Evolutionary conservation across 2,113 vertebrate species (phyloP), one percentile per base, ranked within the genome.

Genomic region (Plotosus lineatus): DNA sequence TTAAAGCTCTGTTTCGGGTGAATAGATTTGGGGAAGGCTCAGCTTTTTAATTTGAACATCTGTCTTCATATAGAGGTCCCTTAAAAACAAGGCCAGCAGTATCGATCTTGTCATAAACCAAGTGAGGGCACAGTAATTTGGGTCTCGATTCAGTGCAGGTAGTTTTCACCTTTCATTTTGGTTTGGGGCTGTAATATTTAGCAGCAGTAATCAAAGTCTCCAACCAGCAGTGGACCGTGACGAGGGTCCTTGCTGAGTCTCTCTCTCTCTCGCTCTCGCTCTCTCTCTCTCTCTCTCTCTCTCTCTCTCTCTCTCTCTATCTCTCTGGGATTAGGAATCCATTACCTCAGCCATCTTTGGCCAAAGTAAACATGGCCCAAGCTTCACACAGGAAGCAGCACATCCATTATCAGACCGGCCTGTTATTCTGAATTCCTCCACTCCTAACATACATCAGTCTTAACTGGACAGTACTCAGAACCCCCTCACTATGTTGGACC

Each of bases 101-200:
- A 89, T 90, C 83, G 84, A 89, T 89, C 60, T 60, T 42, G 82
- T 80, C 83, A 63, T 74, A 78, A 86, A 77, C 69, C 81, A 73
- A 56, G 75, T 15, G 11, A 77, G 48, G 48, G 53, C 21, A 4
- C 79, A 55, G 72, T 84, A 82, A 77, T 84, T 79, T 69, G 78
- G 31, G 36, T 80, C 88, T 85, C 28, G 75, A 81, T 17, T 65
- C 36, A 56, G 81, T 71, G 75, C 55, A 51, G 72, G 28, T 46
- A 77, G 51, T 82, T 73, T 75, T 81, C 69, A 75, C 63, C 48
- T 79, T 60, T 74, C 71, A 65, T 84, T 86, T 53, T 60, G 50
- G 73, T 46, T 55, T 58, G 48, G 58, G 53, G 60, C 73, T 31
- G 74, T 36, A 78, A 75, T 80, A 85, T 76, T 85, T 82, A 82